These are phyloP conservation scores for Vulpes lagopus DNA, from an alignment of 2,113 vertebrate genomes.

Conservation along the genomic window DNA sequence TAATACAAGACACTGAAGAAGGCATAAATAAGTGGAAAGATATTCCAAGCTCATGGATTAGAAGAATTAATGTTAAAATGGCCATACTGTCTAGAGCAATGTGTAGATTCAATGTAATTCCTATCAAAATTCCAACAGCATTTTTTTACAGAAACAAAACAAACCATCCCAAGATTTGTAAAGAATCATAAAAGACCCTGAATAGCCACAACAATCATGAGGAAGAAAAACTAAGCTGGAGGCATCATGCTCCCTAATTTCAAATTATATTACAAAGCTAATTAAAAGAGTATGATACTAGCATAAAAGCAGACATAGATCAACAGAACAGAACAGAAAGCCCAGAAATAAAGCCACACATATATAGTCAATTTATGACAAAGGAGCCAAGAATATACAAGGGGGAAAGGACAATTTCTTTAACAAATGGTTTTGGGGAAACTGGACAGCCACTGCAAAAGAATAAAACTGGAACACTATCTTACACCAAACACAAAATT, in stretches of 20 bases:
- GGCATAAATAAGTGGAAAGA: background rate
- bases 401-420: background rate
- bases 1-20: background rate
- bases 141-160: background rate
- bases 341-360: background rate
- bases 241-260: background rate
- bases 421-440: background rate
- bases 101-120: background rate
- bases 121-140: background rate
- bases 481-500: background rate
- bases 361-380: background rate
- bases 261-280: background rate
- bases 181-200: background rate
- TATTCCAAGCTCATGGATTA: background rate
- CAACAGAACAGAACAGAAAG: background rate
- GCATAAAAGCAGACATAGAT: background rate
- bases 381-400: background rate
- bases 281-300: background rate
- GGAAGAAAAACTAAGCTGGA: background rate
- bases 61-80: background rate
- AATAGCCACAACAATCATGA: background rate
- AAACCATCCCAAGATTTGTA: background rate
- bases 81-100: background rate
- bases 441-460: background rate
- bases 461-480: background rate